A percentile compares a stretch with the other conserved stretches of the same genome.
phyloP scores from a whole-genome alignment of 2,888 invertebrate species.

The Dexiosoma caninum region DNA sequence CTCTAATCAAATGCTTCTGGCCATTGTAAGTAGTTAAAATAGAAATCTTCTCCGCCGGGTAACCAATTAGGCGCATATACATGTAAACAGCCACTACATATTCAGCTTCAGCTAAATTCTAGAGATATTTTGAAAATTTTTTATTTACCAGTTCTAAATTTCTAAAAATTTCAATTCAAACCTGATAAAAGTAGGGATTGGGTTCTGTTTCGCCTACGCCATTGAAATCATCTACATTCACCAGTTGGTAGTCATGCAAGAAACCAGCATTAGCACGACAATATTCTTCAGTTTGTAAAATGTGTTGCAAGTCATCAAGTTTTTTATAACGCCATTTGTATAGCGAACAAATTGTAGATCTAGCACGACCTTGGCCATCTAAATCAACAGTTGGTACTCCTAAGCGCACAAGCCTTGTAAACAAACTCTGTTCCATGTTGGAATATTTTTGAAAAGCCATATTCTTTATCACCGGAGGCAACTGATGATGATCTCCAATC shows the following conservation, averaged over 20 bases:
- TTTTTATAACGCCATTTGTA: constrained; percentile 98
- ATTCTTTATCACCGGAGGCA: constrained; percentile 99
- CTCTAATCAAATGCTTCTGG: constrained; percentile 97
- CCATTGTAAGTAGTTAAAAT: constrained; percentile 99
- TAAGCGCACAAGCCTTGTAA: constrained; percentile 95
- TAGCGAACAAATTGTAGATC: constrained; percentile 91
- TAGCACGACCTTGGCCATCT: constrained; percentile 97
- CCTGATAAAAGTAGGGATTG: constrained; percentile 98
- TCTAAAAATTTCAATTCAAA: constrained; percentile 69
- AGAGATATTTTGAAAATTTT: constrained; percentile 13
- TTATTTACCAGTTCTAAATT: neutral
- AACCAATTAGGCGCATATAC: constrained; percentile 98
- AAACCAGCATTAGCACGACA: constrained; percentile 95
- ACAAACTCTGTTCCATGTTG: constrained; percentile 99
- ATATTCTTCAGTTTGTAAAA: constrained; percentile 90
- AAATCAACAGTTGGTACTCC: constrained; percentile 98
- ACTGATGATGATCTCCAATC: constrained; percentile 99
- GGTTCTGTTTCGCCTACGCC: constrained; percentile 98
- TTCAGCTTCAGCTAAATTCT: constrained; percentile 93
- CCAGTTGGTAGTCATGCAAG: constrained; percentile 93
- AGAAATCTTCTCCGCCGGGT: constrained; percentile 97
- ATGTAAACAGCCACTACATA: constrained; percentile 98
- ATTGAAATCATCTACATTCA: constrained; percentile 98
- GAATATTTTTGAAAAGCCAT: constrained; percentile 99
- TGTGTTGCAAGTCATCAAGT: constrained; percentile 95